Evolutionary conservation across 1,140 invertebrate species (phyloP), one percentile per base, ranked within the genome.

Genomic region (Drosophila athabasca): DNA sequence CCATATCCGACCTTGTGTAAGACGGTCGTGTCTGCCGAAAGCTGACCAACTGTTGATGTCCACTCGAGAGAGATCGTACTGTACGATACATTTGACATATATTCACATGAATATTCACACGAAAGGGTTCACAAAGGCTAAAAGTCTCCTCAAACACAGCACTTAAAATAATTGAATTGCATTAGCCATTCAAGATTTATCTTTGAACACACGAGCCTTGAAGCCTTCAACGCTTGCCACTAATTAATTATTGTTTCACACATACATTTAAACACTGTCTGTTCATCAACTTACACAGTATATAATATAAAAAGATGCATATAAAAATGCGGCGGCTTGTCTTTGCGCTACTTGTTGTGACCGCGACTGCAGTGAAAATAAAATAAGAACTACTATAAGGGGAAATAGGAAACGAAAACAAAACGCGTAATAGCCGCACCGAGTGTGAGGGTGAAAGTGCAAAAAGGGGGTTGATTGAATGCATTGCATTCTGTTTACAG

Each of bases 391-490:
- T 50, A 69, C 57, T 52, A 62, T 29, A 41, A 13, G 35, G 35
- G 11, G 11, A 29, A 45, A 43, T 39, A 39, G 22, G n/a, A 72
- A 77, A 73, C 31, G 70, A 73, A 73, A 76, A 76, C 62, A 76
- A 60, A 79, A 69, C 65, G 78, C 55, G 44, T 52, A 64, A 52
- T 52, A 70, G 53, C 29, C 29, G 4, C 24, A 26, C 24, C 51
- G 35, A 55, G 49, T 50, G 45, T 60, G 64, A 62, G 76, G 61
- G 81, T 76, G 72, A 81, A 66, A 69, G 55, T 41, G 43, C 15
- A 22, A 39, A 73, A 73, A 77, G 82, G 83, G 78, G 80, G 80
- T 76, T 70, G 77, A 65, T 76, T 70, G 79, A 66, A 51, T 61
- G 68, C 65, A 70, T 49, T 61, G 66, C 65, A 70, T 58, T 70